Percentiles rank a stretch among this genome's conserved stretches.
phyloP scores from a whole-genome alignment of 2,797 vertebrate species.

The Hybognathus amarus region DNA sequence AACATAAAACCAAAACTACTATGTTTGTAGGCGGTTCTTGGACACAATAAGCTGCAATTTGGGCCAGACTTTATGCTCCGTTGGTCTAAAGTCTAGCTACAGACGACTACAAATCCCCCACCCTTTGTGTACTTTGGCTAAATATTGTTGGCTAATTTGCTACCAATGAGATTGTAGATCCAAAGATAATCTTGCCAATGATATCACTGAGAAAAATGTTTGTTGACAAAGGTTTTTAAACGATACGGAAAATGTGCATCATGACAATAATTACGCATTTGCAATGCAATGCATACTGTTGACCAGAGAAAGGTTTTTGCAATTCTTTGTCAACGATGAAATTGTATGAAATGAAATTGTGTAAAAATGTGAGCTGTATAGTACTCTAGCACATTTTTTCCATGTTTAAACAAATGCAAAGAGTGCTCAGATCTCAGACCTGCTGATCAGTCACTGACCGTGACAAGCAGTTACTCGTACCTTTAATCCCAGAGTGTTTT shows the following conservation, averaged over 20 bases:
- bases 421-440: background rate
- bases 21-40: slow-evolving; percentile 26
- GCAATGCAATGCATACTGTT: background rate
- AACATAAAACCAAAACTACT: slow-evolving; percentile 35
- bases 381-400: background rate
- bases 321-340: background rate
- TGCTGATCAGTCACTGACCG: slow-evolving; percentile 19
- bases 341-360: too few species aligned
- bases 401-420: background rate
- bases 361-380: background rate
- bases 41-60: slow-evolving; percentile 30
- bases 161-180: background rate
- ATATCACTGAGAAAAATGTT: background rate
- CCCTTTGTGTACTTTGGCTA: slow-evolving; percentile 6
- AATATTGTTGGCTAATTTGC: slow-evolving; percentile 12
- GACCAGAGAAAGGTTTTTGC: background rate
- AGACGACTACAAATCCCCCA: slow-evolving; percentile 1
- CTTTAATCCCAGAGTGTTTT: slow-evolving; percentile 62
- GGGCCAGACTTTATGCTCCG: slow-evolving; percentile 27
- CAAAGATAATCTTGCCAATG: background rate
- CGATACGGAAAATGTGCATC: background rate
- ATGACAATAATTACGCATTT: background rate
- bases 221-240: background rate
- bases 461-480: slow-evolving; percentile 39
- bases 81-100: slow-evolving; percentile 16